Conservation (phyloP, 2,888 invertebrate species). For the Drosophila fungiperda region DNA sequence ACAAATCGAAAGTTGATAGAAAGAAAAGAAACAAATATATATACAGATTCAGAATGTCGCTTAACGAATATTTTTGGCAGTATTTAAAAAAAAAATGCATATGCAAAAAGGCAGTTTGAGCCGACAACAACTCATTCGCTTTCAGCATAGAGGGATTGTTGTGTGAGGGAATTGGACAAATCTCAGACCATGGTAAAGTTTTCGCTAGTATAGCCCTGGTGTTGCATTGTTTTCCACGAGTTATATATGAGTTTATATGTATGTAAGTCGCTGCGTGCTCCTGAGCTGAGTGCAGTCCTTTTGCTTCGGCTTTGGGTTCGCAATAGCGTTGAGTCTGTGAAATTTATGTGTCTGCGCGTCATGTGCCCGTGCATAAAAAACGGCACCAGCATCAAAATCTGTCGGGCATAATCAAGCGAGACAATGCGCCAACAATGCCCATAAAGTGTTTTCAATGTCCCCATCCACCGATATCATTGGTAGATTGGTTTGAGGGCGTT, state of each 20-base stretch:
- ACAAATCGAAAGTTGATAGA: background rate
- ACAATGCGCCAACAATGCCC: slow-evolving; percentile 70
- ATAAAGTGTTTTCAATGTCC: slow-evolving; percentile 56
- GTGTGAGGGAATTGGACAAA: background rate
- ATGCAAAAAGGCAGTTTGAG: background rate
- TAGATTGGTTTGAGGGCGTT: slow-evolving; percentile 50
- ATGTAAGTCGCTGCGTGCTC: slow-evolving; percentile 50
- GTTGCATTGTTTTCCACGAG: slow-evolving; percentile 37
- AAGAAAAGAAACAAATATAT: background rate
- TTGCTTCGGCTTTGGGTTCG: background rate
- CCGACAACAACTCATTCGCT: slow-evolving; percentile 7
- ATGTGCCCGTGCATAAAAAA: slow-evolving; percentile 62
- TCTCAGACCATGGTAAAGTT: slow-evolving; percentile 14
- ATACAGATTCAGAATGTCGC: background rate
- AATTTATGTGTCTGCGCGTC: slow-evolving; percentile 78
- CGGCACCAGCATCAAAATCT: slow-evolving; percentile 71
- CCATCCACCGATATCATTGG: slow-evolving; percentile 17
- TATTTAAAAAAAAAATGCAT: background rate
- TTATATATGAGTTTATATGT: slow-evolving; percentile 11
- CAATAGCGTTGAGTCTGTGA: slow-evolving; percentile 38
- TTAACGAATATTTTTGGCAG: background rate
- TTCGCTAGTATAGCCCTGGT: background rate
- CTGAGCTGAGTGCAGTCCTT: slow-evolving; percentile 20
- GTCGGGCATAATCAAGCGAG: slow-evolving; percentile 76
- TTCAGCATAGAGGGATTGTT: slow-evolving; percentile 26